Evolutionary conservation across 2,113 vertebrate genomes (phyloP), one percentile per base, ranked within the genome.

Genomic region (Delphinus delphis): DNA sequence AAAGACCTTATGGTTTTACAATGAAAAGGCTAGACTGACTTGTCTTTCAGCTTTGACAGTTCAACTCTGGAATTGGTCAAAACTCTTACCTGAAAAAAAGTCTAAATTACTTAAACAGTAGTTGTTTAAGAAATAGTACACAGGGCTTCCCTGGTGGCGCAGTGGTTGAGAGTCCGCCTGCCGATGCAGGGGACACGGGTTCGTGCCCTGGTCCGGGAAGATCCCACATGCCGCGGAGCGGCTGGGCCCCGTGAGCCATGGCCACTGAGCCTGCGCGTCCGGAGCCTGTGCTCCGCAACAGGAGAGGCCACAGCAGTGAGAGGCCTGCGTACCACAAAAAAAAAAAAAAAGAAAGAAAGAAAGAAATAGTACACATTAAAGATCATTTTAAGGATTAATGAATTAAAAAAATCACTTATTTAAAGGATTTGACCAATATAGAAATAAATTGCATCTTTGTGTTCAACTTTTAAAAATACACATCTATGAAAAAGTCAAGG

Each of bases 301-400:
- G 47, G 47, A 50, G 12, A 50, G 44, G 44, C 44, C 44, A 47
- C 44, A 47, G 2, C 44, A 47, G 44, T 47, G 44, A 47, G 44
- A 47, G 2, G 47, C 47, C 47, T 12, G 47, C 12, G 47, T 50
- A 50, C 47, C 47, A 3, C 47, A 13, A 50, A 50, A 3, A 50
- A 13, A 47, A 47, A 47, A 13, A 12, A 13, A 47, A 5, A 38
- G 0, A 38, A 38, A 47, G 47, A 47, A 90, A 96, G 41, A 90
- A 93, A 96, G 41, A 90, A 87, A 28, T 90, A 53, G 23, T 94
- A 62, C 3, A 80, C 15, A 62, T 53, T 97, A 76, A 91, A 93
- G 33, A 76, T 74, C 14, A 77, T 86, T 91, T 63, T 63, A 60
- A 94, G 26, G 36, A 94, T 84, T 93, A 71, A 87, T 87, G 26